Conservation (phyloP, 2,797 vertebrate species). For the Thripadectes ignobilis region DNA sequence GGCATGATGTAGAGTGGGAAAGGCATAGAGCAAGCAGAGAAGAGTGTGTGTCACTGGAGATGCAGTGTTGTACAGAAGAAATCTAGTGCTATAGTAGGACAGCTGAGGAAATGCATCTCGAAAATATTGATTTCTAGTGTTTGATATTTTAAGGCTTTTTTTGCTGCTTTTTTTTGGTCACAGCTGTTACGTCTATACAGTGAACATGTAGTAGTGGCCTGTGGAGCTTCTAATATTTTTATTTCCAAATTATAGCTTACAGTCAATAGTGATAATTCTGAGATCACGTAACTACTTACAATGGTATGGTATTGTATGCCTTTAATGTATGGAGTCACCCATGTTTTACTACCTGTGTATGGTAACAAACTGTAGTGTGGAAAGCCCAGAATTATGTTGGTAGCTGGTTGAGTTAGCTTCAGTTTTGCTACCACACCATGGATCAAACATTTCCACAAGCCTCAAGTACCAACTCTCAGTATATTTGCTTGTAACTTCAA, state of each 20-base stretch:
- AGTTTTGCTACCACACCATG: fast-evolving
- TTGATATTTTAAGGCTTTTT: neutral
- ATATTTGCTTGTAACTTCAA: neutral
- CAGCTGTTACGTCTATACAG: neutral
- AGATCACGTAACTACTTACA: neutral
- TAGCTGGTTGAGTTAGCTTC: neutral
- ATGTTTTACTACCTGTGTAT: neutral
- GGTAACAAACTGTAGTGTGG: neutral
- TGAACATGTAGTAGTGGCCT: neutral
- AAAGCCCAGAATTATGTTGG: neutral
- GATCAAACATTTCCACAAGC: neutral
- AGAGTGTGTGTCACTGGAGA: neutral
- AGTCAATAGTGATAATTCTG: neutral
- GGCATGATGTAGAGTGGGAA: neutral
- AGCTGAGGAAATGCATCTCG: neutral
- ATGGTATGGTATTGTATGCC: neutral
- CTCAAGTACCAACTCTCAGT: neutral
- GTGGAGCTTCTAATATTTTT: neutral
- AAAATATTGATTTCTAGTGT: neutral
- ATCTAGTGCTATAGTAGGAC: neutral
- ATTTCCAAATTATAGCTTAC: neutral
- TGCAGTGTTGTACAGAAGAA: neutral
- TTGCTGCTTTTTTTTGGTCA: neutral
- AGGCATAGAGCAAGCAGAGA: neutral
- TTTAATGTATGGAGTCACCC: neutral